Base-by-base conservation (phyloP, 2,113 vertebrate species). In the Anser cygnoides region DNA sequence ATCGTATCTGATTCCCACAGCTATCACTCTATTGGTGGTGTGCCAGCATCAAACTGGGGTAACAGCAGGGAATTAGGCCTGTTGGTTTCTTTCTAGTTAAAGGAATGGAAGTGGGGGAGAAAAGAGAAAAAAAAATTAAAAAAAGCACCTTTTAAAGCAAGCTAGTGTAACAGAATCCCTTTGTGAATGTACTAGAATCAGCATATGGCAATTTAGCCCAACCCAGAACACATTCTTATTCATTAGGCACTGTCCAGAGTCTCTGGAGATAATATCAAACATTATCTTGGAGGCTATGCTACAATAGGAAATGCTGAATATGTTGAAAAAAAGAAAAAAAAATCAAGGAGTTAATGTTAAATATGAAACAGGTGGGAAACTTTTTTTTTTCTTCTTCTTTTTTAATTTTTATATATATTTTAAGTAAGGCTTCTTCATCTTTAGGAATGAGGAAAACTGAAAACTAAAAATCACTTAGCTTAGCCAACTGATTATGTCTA, bases 191-290 rank as follows among this genome's bases (percentile, higher is more conserved):
- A 76, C 66, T 35, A 91, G 54, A 70, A 94, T 87, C 55, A 63
- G 77, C 58, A 87, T 87, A 89, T 52, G 74, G 74, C 70, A 92
- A 84, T 92, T 82, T 94, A 92, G 67, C 55, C 89, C 77, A 96
- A 31, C 59, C 74, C 92, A 74, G 58, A 93, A 89, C n/a, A 71
- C 41, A 85, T 95, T 92, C 55, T 81, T 89, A 91, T 92, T 96
- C 89, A 84, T 92, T 79, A 94, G 73, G 52, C 7, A 11, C 35
- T 66, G 44, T 66, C 86, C 73, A 90, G 77, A 62, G 63, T 67
- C 84, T 94, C 89, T 49, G 35, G 74, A 92, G 74, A 84, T 50
- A 87, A 76, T 74, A 91, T 41, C 17, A 89, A 89, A 87, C 62
- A 73, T 76, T 92, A 33, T 92, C 70, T 92, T 79, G 66, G 41